Evolutionary conservation across 2,797 vertebrate species (phyloP).

Genomic region (Hapalemur alaotrensis): DNA sequence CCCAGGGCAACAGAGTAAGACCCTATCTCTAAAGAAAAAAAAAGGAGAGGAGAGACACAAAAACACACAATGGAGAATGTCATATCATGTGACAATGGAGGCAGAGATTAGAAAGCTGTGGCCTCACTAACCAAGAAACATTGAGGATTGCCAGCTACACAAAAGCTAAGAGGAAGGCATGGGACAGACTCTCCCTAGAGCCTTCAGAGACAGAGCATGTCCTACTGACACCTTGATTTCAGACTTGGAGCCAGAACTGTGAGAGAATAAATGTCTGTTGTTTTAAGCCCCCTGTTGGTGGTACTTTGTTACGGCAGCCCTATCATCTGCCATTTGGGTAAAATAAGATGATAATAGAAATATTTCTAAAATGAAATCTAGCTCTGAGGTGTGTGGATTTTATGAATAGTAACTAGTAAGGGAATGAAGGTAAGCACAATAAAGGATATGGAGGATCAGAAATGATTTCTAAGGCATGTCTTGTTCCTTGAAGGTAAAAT

Average conservation of each 20-base stretch:
- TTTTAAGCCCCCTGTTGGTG: background rate
- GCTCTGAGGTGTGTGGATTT: background rate
- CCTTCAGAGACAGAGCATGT: background rate
- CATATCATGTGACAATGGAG: background rate
- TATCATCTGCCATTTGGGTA: background rate
- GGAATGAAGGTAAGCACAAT: background rate
- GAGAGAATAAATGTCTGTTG: background rate
- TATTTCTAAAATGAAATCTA: constrained; percentile 10
- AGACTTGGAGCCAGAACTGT: background rate
- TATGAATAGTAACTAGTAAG: background rate
- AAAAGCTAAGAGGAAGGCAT: background rate
- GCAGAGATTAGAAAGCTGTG: background rate
- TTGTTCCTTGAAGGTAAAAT: constrained; percentile 30
- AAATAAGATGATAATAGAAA: background rate
- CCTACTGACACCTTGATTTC: background rate
- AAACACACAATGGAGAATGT: background rate
- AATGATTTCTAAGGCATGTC: background rate
- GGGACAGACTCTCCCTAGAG: background rate
- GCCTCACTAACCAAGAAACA: background rate
- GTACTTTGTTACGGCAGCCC: background rate
- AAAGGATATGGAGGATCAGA: background rate
- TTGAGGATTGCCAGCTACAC: background rate
- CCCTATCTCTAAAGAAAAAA: background rate
- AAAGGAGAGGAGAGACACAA: background rate
- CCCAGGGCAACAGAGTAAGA: background rate